These are phyloP conservation scores for Datnioides undecimradiatus DNA, from an alignment of 2,113 vertebrate species.

Conservation along the genomic window DNA sequence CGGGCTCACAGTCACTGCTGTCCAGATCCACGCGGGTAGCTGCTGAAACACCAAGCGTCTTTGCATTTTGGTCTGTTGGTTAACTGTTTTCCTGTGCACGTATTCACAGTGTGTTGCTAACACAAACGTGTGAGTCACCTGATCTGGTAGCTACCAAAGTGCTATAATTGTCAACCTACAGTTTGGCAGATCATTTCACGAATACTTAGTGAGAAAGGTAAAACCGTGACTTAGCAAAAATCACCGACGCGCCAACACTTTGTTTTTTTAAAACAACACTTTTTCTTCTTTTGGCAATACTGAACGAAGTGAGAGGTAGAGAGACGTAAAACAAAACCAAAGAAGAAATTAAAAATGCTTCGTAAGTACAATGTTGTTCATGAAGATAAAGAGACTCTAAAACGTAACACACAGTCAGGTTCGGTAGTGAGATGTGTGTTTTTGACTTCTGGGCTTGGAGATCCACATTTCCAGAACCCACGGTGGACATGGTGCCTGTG, in stretches of 20 bases:
- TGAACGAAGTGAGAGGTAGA: conserved; percentile 78
- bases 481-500: conserved; percentile 33
- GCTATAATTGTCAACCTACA: conserved; percentile 27
- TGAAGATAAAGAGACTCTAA: conserved; percentile 31
- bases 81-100: conserved; percentile 37
- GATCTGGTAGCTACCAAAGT: conserved; percentile 53
- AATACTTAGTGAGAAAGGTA: conserved; percentile 24
- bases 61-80: conserved; percentile 4
- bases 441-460: conserved; percentile 75
- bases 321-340: conserved; percentile 52
- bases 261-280: conserved; percentile 21
- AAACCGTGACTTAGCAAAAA: conserved; percentile 44
- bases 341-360: conserved; percentile 39
- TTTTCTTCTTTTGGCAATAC: conserved; percentile 54
- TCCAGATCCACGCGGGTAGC: neutral
- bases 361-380: conserved; percentile 30
- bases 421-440: conserved; percentile 66
- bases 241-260: conserved; percentile 37
- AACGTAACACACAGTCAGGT: conserved; percentile 58
- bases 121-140: conserved; percentile 48
- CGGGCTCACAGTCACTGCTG: conserved; percentile 6
- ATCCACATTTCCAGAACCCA: conserved; percentile 67
- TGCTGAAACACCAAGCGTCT: conserved; percentile 5
- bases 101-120: conserved; percentile 55
- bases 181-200: conserved; percentile 47